Evolutionary conservation across 2,888 invertebrate genomes (phyloP).

Genomic region (Pandemis cinnamomeana): DNA sequence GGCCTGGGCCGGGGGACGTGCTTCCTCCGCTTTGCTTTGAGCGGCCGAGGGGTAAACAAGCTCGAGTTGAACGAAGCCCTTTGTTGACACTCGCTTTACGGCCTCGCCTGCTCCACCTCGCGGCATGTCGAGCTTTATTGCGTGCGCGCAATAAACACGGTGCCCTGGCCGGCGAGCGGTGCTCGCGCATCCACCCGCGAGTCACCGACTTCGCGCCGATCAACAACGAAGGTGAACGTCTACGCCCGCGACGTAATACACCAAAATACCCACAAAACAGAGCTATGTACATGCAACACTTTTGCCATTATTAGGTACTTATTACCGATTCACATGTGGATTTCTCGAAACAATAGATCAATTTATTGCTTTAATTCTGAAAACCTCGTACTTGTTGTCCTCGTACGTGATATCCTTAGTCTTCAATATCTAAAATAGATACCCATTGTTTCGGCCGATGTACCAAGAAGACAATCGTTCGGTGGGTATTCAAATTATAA

Average conservation of each 20-base stretch:
- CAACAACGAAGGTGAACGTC: slow-evolving; percentile 53
- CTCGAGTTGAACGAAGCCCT: slow-evolving; percentile 70
- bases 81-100: slow-evolving; percentile 81
- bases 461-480: slow-evolving; percentile 73
- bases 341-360: slow-evolving; percentile 33
- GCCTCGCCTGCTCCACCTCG: slow-evolving; percentile 60
- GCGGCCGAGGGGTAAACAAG: slow-evolving; percentile 79
- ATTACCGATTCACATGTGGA: slow-evolving; percentile 19
- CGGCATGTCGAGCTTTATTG: slow-evolving; percentile 61
- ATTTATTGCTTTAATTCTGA: slow-evolving; percentile 58
- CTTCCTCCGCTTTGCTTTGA: slow-evolving; percentile 83
- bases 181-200: slow-evolving; percentile 44
- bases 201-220: neutral
- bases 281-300: slow-evolving; percentile 6
- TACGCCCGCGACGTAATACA: slow-evolving; percentile 41
- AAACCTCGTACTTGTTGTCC: slow-evolving; percentile 52
- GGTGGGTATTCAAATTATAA: slow-evolving; percentile 74
- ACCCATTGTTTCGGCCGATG: slow-evolving; percentile 75
- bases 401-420: slow-evolving; percentile 76
- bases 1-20: slow-evolving; percentile 78
- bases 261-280: slow-evolving; percentile 7
- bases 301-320: slow-evolving; percentile 22
- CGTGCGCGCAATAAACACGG: slow-evolving; percentile 66
- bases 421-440: slow-evolving; percentile 58
- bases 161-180: slow-evolving; percentile 48